Conservation (phyloP, 2,888 invertebrate species). For the Opisthograptis luteolata region DNA sequence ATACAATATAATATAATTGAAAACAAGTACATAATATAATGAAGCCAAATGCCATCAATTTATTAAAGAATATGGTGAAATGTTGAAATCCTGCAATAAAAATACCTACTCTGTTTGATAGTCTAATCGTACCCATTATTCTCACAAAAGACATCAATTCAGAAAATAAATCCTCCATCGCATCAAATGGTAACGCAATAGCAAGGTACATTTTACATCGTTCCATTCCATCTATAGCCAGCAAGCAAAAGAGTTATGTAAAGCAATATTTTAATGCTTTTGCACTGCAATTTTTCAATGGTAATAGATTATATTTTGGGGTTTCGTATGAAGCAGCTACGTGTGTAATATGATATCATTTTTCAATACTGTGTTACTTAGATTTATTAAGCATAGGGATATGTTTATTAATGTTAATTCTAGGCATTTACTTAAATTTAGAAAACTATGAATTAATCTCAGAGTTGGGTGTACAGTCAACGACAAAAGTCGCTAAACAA, state of each 20-base stretch:
- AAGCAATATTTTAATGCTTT: constrained; percentile 22
- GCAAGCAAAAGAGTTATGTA: constrained; percentile 14
- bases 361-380: background rate
- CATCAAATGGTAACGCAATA: constrained; percentile 31
- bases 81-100: constrained; percentile 2
- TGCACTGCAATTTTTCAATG: constrained; percentile 12
- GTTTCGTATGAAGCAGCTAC: background rate
- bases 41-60: too few species aligned
- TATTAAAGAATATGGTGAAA: background rate
- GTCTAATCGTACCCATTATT: constrained; percentile 31
- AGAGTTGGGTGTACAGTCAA: too few species aligned
- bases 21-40: too few species aligned
- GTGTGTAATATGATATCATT: background rate
- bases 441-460: too few species aligned
- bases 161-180: constrained; percentile 28
- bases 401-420: too few species aligned
- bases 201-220: constrained; percentile 29
- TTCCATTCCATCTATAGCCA: constrained; percentile 10
- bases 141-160: constrained; percentile 32
- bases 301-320: constrained; percentile 5
- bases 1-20: too few species aligned
- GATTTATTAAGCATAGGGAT: too few species aligned
- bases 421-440: too few species aligned
- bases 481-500: too few species aligned
- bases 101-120: constrained; percentile 14